Percentiles rank a stretch among this genome's conserved stretches.
Conservation (phyloP, 2,888 invertebrate species). For the Mesodorylaimus sp. region DNA sequence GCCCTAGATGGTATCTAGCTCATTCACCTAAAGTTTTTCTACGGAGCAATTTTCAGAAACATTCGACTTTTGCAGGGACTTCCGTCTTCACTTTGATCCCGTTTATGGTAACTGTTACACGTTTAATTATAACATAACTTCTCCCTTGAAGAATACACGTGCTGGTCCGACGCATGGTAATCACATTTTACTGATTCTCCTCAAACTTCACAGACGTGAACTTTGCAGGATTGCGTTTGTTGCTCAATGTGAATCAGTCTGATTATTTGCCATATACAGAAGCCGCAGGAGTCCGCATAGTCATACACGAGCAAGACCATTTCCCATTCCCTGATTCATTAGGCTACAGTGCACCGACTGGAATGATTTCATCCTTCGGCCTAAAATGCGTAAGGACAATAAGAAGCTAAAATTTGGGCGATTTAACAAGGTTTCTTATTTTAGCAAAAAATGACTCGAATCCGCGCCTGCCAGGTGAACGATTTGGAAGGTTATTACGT, state of each 20-base stretch:
- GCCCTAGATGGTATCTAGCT: no score
- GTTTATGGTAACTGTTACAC: slow-evolving; percentile 30
- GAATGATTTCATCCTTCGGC: slow-evolving; percentile 28
- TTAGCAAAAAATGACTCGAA: no score
- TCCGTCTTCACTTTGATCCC: slow-evolving; percentile 27
- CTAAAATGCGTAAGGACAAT: slow-evolving; percentile 22
- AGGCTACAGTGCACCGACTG: slow-evolving; percentile 28
- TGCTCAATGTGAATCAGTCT: slow-evolving; percentile 27
- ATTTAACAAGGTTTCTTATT: not conserved
- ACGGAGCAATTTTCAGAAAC: no score
- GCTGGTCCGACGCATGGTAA: slow-evolving; percentile 23
- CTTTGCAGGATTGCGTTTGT: slow-evolving; percentile 24
- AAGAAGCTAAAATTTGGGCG: not conserved
- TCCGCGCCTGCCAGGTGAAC: no score
- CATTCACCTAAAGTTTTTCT: no score
- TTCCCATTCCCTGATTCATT: slow-evolving; percentile 29
- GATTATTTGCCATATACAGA: slow-evolving; percentile 30
- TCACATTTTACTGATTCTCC: not conserved
- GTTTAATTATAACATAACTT: slow-evolving; percentile 28
- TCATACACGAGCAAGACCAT: slow-evolving; percentile 24
- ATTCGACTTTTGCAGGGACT: slow-evolving; percentile 27
- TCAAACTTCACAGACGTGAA: slow-evolving; percentile 12
- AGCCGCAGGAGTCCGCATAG: slow-evolving; percentile 24
- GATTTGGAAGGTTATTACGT: not conserved
- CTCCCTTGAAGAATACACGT: slow-evolving; percentile 22